Evolutionary conservation across 2,888 invertebrate species (phyloP).

Genomic region (Cephus nigrinus): DNA sequence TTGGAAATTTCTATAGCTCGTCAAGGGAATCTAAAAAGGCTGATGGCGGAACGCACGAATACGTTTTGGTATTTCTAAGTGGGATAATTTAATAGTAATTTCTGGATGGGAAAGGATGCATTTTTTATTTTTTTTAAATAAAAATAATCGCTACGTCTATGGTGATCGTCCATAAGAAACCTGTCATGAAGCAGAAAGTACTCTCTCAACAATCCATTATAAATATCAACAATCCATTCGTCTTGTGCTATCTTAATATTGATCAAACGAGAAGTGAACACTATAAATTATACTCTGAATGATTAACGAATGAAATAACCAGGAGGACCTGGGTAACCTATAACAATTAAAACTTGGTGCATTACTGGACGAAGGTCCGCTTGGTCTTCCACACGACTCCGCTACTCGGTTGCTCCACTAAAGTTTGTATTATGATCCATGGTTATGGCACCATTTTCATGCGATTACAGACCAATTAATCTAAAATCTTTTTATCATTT

Average conservation of each 20-base stretch:
- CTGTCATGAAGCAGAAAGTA: not conserved
- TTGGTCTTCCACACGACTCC: not conserved
- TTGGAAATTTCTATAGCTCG: not conserved
- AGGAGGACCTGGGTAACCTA: conserved; percentile 35
- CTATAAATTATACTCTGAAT: conserved; percentile 24
- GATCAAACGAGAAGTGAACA: not conserved
- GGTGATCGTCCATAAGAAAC: too few relatives aligned
- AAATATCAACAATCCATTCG: not conserved
- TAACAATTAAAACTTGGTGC: conserved; percentile 57
- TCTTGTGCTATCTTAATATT: not conserved
- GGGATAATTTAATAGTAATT: not conserved
- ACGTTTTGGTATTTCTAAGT: not conserved
- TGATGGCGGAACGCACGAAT: not conserved
- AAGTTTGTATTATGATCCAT: conserved; percentile 55
- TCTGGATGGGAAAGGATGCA: not conserved
- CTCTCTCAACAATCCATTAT: too few relatives aligned
- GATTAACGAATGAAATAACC: conserved; percentile 34
- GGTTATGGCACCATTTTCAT: conserved; percentile 33
- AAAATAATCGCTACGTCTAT: not conserved
- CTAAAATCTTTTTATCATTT: conserved; percentile 10
- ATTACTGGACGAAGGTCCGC: conserved; percentile 31
- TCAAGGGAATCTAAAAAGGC: not conserved
- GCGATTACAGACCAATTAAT: conserved; percentile 26
- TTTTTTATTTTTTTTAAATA: too few relatives aligned
- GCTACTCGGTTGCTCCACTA: conserved; percentile 29